Percentiles rank a stretch among this genome's conserved stretches.
These are phyloP conservation scores for Scleropages formosus DNA, from an alignment of 2,797 vertebrate species.

Conservation along the genomic window DNA sequence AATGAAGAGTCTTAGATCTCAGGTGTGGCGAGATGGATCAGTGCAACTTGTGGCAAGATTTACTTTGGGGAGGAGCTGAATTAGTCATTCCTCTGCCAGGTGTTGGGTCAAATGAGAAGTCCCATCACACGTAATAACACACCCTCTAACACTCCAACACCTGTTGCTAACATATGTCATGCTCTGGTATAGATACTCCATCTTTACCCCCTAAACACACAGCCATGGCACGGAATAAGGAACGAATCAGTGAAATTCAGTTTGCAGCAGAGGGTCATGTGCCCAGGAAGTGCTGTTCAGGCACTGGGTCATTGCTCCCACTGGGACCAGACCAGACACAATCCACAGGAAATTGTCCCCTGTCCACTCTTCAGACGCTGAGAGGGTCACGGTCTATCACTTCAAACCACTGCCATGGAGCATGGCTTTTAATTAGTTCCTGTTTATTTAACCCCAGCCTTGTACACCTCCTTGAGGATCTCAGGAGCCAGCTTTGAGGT, in stretches of 20 bases:
- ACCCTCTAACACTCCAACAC: neutral
- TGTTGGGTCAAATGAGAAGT: neutral
- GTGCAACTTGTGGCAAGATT: neutral
- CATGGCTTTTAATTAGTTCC: slow-evolving; percentile 47
- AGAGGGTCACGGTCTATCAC: neutral
- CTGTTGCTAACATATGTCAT: neutral
- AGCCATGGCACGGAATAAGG: neutral
- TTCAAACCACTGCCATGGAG: slow-evolving; percentile 7
- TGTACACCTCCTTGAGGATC: slow-evolving; percentile 38
- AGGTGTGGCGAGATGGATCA: neutral
- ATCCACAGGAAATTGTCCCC: slow-evolving; percentile 9
- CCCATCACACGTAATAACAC: neutral
- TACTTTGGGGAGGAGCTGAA: neutral
- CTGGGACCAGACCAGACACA: slow-evolving; percentile 20
- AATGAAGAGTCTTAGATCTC: neutral
- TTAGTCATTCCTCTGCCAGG: neutral
- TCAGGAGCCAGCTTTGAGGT: slow-evolving; percentile 38
- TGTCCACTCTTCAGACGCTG: slow-evolving; percentile 5
- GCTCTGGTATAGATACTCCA: neutral
- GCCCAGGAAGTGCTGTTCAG: neutral
- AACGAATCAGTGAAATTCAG: neutral
- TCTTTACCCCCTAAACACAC: neutral
- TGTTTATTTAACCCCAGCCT: slow-evolving; percentile 50
- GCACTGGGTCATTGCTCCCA: slow-evolving; percentile 23
- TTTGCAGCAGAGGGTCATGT: slow-evolving; percentile 1